Evolutionary conservation across 2,113 vertebrate species (phyloP).

Genomic region (Gyps fulvus): DNA sequence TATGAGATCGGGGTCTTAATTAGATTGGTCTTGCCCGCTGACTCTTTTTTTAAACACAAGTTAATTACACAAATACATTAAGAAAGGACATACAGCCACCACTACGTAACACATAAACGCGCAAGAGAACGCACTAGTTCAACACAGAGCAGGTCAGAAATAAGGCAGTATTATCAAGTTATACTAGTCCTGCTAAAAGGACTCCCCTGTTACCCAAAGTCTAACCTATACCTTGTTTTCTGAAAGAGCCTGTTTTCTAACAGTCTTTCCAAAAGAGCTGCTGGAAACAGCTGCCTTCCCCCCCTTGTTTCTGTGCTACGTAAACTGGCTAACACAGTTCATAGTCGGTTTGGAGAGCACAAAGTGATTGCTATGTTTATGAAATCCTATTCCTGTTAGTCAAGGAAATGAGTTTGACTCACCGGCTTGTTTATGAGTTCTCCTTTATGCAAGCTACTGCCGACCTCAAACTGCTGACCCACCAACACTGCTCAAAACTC

Average conservation of each 20-base stretch:
- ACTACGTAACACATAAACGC: neutral
- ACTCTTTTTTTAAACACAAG: neutral
- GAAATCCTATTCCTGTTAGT: slow-evolving; percentile 55
- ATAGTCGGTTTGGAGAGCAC: neutral
- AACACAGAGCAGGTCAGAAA: neutral
- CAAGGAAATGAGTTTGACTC: slow-evolving; percentile 61
- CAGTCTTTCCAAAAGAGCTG: neutral
- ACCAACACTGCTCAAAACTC: neutral
- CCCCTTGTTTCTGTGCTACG: neutral
- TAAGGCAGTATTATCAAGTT: neutral
- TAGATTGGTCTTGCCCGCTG: neutral
- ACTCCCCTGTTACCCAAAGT: neutral
- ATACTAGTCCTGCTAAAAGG: neutral
- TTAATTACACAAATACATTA: neutral
- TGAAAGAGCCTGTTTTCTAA: neutral
- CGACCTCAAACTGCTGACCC: neutral
- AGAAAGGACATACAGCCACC: neutral
- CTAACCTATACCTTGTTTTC: neutral
- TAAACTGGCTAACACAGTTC: neutral
- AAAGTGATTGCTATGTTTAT: slow-evolving; percentile 34
- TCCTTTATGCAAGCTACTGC: slow-evolving; percentile 24
- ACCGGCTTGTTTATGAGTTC: slow-evolving; percentile 36
- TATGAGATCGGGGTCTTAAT: neutral
- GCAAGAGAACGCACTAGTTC: neutral
- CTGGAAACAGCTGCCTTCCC: neutral